Percentiles rank a stretch among this genome's conserved stretches.
phyloP scores from a whole-genome alignment of 2,113 vertebrate genomes.

The Maylandia zebra region DNA sequence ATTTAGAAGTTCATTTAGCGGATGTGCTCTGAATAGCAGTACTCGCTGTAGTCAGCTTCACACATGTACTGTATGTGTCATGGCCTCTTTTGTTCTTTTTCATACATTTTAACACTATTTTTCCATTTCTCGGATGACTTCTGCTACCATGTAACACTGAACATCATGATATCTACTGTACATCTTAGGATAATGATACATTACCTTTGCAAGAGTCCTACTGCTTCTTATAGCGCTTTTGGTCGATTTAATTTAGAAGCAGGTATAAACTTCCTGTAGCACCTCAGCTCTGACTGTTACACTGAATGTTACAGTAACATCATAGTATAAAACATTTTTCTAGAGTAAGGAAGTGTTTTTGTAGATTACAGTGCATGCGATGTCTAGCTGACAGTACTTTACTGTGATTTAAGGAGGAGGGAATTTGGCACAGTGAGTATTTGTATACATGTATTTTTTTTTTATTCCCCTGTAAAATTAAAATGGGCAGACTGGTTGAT shows the following conservation, averaged over 20 bases:
- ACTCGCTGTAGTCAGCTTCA: not conserved
- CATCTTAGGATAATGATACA: not conserved
- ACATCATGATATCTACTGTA: not conserved
- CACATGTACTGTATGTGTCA: not conserved
- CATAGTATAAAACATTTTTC: not conserved
- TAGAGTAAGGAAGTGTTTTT: not conserved
- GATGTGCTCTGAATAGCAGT: constrained; percentile 26
- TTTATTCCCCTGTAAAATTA: not conserved
- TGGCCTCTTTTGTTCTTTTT: not conserved
- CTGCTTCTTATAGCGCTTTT: not conserved
- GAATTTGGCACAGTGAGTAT: not conserved
- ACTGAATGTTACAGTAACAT: not conserved
- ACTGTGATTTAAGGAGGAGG: not conserved
- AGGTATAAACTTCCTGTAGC: not conserved
- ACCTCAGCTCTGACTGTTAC: not conserved
- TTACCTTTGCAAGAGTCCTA: not conserved
- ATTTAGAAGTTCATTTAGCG: constrained; percentile 29
- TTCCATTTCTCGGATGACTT: not conserved
- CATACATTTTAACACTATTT: not conserved
- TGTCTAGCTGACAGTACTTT: not conserved
- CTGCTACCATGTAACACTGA: not conserved
- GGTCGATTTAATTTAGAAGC: not conserved
- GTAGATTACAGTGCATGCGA: not conserved
- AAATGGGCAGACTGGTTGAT: constrained; percentile 8
- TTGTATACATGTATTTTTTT: not conserved